Percentiles rank a stretch among this genome's conserved stretches.
These are phyloP conservation scores for Orthosia gracilis DNA, from an alignment of 2,888 invertebrate genomes.

Conservation along the genomic window DNA sequence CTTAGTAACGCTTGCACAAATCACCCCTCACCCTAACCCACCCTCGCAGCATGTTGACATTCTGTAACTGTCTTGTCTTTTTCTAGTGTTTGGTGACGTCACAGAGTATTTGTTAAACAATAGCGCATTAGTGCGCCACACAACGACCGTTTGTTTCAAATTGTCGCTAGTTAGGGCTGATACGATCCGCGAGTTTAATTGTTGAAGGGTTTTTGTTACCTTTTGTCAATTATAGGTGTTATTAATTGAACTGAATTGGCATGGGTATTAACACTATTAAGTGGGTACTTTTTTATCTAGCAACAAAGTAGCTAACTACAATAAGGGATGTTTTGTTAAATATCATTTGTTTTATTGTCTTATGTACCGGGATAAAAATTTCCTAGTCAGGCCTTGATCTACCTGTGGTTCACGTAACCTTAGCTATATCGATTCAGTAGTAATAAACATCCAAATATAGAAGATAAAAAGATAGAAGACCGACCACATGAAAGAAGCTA, in stretches of 20 bases:
- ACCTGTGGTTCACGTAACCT: too few species aligned
- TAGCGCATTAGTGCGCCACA: conserved; percentile 57
- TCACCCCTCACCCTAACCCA: conserved; percentile 17
- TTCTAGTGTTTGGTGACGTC: conserved; percentile 63
- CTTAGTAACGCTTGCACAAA: conserved; percentile 13
- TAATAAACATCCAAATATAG: too few species aligned
- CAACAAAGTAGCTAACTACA: not conserved
- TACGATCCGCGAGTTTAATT: conserved; percentile 8
- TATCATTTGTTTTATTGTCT: not conserved
- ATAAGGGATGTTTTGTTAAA: not conserved
- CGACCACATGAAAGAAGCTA: too few species aligned
- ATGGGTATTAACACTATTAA: not conserved
- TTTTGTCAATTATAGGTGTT: not conserved
- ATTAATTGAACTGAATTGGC: not conserved
- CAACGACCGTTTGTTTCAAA: conserved; percentile 51
- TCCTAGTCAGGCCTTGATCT: too few species aligned
- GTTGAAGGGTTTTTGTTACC: conserved; percentile 1
- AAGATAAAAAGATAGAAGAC: too few species aligned
- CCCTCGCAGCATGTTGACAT: conserved; percentile 67
- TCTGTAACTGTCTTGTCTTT: conserved; percentile 64
- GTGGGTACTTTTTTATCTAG: not conserved
- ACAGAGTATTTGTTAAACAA: conserved; percentile 65
- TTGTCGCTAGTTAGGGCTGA: conserved; percentile 37
- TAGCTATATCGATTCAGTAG: too few species aligned
- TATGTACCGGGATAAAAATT: not conserved